Conservation (phyloP, 2,888 invertebrate genomes). For the Hypercompe scribonia region DNA sequence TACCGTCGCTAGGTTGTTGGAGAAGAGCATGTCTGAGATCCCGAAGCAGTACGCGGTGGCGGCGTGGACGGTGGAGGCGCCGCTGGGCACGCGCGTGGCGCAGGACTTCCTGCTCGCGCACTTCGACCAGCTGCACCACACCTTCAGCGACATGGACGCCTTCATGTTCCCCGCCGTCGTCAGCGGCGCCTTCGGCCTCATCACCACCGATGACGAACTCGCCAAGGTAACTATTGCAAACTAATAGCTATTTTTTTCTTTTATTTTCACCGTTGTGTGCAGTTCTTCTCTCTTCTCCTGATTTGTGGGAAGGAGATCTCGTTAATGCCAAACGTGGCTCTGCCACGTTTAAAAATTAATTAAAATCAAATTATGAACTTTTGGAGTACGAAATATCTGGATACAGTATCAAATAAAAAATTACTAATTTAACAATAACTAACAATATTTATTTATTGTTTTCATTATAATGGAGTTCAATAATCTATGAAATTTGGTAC, state of each 20-base stretch:
- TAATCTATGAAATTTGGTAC: too few relatives aligned
- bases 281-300: too few relatives aligned
- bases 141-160: conserved; percentile 72
- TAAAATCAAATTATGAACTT: too few relatives aligned
- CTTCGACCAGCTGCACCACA: conserved; percentile 87
- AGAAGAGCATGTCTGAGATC: conserved; percentile 71
- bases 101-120: conserved; percentile 91
- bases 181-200: conserved; percentile 73
- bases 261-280: too few relatives aligned
- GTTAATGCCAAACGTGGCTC: too few relatives aligned
- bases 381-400: too few relatives aligned
- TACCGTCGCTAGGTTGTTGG: conserved; percentile 67
- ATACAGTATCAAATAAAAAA: too few relatives aligned
- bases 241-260: background rate
- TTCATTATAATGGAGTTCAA: too few relatives aligned
- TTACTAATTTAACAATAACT: too few relatives aligned
- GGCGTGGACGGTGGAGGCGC: conserved; percentile 74
- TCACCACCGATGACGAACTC: conserved; percentile 69
- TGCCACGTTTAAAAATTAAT: too few relatives aligned
- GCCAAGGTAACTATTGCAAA: conserved; percentile 59
- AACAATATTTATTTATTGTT: too few relatives aligned
- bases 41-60: conserved; percentile 77
- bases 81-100: conserved; percentile 88
- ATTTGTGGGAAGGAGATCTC: too few relatives aligned
- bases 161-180: conserved; percentile 75